phyloP scores from a whole-genome alignment of 2,797 vertebrate species.

The Distichodus sexfasciatus region DNA sequence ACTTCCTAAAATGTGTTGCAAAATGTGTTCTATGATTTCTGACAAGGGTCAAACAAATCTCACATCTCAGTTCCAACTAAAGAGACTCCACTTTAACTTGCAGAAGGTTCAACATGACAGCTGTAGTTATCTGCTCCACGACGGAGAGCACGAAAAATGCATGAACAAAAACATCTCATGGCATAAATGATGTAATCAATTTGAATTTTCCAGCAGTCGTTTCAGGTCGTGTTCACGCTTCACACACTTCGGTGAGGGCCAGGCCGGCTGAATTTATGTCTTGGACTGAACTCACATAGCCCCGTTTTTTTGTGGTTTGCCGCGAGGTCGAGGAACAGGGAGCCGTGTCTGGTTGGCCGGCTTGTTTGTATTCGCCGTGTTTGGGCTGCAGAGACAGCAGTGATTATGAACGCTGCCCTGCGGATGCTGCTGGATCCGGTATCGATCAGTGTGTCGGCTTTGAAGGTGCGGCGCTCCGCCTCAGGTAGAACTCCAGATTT shows the following conservation, averaged over 20 bases:
- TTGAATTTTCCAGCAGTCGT: conserved; percentile 20
- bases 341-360: conserved; percentile 15
- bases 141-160: conserved; percentile 34
- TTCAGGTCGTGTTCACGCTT: conserved; percentile 26
- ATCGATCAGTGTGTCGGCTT: conserved; percentile 43
- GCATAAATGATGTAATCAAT: conserved; percentile 32
- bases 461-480: conserved; percentile 34
- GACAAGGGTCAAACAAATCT: no score
- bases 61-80: no score
- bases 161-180: conserved; percentile 32
- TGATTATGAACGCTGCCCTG: conserved; percentile 17
- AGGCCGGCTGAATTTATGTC: conserved; percentile 28
- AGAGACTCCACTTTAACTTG: no score
- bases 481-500: conserved; percentile 28
- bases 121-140: conserved; percentile 19
- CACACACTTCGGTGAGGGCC: conserved; percentile 1
- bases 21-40: no score
- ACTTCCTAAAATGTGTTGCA: no score
- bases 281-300: conserved; percentile 20
- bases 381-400: conserved; percentile 12
- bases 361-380: conserved; percentile 18
- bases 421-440: conserved; percentile 18
- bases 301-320: conserved; percentile 22
- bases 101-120: conserved; percentile 30
- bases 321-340: conserved; percentile 1